phyloP scores from a whole-genome alignment of 2,113 vertebrate species.

The Otolemur garnettii region DNA sequence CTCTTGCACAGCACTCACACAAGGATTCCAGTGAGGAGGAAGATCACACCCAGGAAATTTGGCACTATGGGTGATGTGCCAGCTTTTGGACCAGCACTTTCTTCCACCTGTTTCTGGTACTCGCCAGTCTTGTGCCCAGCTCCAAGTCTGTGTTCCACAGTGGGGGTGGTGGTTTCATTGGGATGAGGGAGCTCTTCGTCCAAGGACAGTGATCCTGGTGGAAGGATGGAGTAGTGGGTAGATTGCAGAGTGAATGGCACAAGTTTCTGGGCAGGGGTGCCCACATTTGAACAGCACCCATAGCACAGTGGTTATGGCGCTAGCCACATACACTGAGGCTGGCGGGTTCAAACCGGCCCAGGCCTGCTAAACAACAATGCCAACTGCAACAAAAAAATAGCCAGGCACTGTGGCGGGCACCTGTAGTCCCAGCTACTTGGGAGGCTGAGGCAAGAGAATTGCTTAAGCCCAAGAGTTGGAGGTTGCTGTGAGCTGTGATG shows the following conservation, averaged over 20 bases:
- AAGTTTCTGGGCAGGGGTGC: neutral
- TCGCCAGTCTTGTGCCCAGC: neutral
- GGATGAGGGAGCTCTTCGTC: neutral
- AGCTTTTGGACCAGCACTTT: neutral
- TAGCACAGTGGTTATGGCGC: too few relatives aligned
- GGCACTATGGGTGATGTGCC: neutral
- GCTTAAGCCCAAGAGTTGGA: too few relatives aligned
- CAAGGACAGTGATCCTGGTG: neutral
- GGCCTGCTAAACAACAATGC: too few relatives aligned
- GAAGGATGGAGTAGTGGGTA: neutral
- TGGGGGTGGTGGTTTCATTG: neutral
- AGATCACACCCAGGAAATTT: slow-evolving; percentile 31
- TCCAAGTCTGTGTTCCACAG: neutral
- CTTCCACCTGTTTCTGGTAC: neutral
- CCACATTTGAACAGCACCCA: neutral
- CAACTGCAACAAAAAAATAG: too few relatives aligned
- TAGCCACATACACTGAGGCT: too few relatives aligned
- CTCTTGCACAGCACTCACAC: neutral
- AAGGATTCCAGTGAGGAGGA: neutral
- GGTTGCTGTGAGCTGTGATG: too few relatives aligned
- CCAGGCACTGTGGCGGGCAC: too few relatives aligned
- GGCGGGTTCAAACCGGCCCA: too few relatives aligned
- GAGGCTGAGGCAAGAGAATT: too few relatives aligned
- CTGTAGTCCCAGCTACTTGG: too few relatives aligned
- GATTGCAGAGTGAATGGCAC: neutral